Evolutionary conservation across 2,113 vertebrate species (phyloP).

Genomic region (Eupsittula cactorum): DNA sequence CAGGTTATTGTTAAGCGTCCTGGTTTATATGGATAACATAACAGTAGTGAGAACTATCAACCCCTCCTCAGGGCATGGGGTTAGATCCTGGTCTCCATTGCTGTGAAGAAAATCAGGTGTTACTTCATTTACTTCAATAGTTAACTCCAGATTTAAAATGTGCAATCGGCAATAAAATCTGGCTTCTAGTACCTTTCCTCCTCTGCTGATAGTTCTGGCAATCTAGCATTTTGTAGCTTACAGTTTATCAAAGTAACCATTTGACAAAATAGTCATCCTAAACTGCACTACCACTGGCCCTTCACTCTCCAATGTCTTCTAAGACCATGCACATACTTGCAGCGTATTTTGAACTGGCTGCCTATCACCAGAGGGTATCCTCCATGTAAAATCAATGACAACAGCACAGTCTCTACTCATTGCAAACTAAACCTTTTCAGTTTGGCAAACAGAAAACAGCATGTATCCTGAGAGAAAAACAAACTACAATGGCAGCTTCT

Average conservation of each 20-base stretch:
- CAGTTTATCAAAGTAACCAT: not conserved
- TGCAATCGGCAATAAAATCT: not conserved
- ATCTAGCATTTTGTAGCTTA: not conserved
- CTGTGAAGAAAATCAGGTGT: slow-evolving; percentile 32
- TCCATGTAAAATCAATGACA: not conserved
- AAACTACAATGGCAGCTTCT: not conserved
- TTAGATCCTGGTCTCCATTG: slow-evolving; percentile 11
- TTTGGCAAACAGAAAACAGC: not conserved
- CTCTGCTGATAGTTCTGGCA: not conserved
- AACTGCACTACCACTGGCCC: not conserved
- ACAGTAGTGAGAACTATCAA: not conserved
- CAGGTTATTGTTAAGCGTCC: not conserved
- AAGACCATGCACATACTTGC: not conserved
- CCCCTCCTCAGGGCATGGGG: not conserved
- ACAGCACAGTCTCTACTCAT: not conserved
- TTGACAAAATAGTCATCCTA: not conserved
- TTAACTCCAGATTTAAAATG: slow-evolving; percentile 12
- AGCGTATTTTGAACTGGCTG: not conserved
- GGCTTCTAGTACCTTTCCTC: not conserved
- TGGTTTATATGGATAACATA: not conserved
- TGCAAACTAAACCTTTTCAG: not conserved
- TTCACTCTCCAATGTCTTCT: not conserved
- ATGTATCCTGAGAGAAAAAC: not conserved
- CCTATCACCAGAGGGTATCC: not conserved
- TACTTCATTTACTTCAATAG: slow-evolving; percentile 18